Evolutionary conservation across 2,113 vertebrate genomes (phyloP).

Genomic region (Otis tarda): DNA sequence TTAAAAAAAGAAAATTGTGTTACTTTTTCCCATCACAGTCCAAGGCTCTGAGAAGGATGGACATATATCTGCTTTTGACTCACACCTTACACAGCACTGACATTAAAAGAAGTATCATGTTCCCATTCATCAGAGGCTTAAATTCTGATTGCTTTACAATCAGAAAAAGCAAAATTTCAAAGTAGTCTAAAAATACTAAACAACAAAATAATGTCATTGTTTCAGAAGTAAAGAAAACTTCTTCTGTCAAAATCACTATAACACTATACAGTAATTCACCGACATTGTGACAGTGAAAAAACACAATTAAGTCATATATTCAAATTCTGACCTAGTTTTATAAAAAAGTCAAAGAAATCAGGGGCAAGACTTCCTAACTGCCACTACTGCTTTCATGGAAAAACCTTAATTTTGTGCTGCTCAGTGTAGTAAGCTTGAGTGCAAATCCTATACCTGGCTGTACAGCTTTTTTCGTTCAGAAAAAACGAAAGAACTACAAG

Average conservation of each 20-base stretch:
- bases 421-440: not conserved
- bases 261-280: not conserved
- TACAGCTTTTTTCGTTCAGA: not conserved
- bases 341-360: not conserved
- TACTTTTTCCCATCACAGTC: not conserved
- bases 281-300: not conserved
- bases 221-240: not conserved
- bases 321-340: not conserved
- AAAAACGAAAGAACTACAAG: not conserved
- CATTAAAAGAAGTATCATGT: not conserved
- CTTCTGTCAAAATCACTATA: not conserved
- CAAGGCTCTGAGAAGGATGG: not conserved
- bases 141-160: not conserved
- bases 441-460: not conserved
- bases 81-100: not conserved
- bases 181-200: not conserved
- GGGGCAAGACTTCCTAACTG: not conserved
- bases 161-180: not conserved
- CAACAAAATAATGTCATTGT: not conserved
- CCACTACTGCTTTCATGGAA: not conserved
- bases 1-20: not conserved
- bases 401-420: not conserved
- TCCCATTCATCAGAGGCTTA: not conserved
- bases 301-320: not conserved
- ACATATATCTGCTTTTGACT: not conserved